Base-by-base conservation (phyloP, 2,888 invertebrate genomes). In the Troides aeacus region DNA sequence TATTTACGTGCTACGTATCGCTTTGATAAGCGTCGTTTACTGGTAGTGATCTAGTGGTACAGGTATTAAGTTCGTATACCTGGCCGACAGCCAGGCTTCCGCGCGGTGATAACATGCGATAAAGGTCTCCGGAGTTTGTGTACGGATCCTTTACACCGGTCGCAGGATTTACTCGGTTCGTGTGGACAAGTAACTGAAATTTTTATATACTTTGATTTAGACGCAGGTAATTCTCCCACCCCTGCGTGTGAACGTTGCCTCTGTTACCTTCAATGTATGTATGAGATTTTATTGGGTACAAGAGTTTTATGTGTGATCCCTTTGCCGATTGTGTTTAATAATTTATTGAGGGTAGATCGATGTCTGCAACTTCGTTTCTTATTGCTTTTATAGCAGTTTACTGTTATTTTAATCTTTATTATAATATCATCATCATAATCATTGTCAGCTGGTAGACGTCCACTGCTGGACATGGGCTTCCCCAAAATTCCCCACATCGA, bases 81-180 rank as follows among this genome's bases (percentile, higher is more conserved):
- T 67, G 67, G 67, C 67, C 15, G 67, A 18, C 57, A 42, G 67
- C 67, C 57, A 67, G 67, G 42, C 50, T 60, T 50, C 15, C 42
- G 30, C 39, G 30, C 39, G 17, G 10, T 39, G 21, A 18, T 57
- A 24, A 62, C 42, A 23, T 42, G 30, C 24, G 23, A 18, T 57
- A 30, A 23, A 39, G 23, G n/a, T 50, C 2, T 53, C 46, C 46
- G 15, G 1, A 18, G 50, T 18, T 3, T 39, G 15, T 36, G 30
- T 18, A 46, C 30, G 2, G 18, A 30, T 59, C 46, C 39, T 12
- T 17, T 57, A 42, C 24, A 42, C 42, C 18, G 5, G 36, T 57
- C 53, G 62, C 67, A 56, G 30, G 39, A 18, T 57, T 56, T 39
- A 57, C 21, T 62, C 56, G 8, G 23, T 8, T 17, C 18, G 53